Percentiles rank a stretch among this genome's conserved stretches.
These are phyloP conservation scores for Emydocephalus ijimae DNA, from an alignment of 2,113 vertebrate genomes.

Conservation along the genomic window DNA sequence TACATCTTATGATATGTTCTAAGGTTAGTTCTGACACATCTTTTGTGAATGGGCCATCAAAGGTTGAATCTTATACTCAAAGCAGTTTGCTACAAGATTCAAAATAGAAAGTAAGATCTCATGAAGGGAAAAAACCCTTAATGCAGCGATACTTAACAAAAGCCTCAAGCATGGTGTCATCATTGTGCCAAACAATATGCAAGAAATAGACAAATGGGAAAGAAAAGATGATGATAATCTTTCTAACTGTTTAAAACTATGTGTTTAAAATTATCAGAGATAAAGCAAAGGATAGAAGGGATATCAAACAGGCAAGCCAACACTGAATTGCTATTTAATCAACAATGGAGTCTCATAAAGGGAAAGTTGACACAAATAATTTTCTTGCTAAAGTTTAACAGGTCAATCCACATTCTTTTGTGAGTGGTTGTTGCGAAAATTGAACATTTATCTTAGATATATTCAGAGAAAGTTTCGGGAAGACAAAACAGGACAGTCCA, in stretches of 20 bases:
- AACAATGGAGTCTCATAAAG: neutral
- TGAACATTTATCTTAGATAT: neutral
- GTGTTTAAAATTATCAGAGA: neutral
- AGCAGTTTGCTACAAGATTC: neutral
- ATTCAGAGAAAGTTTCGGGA: neutral
- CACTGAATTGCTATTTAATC: neutral
- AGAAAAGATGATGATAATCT: neutral
- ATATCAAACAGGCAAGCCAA: neutral
- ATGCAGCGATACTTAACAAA: neutral
- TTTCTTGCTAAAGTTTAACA: neutral
- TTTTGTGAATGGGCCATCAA: neutral
- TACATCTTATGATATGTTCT: neutral
- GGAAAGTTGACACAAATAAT: constrained; percentile 1
- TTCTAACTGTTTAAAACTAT: neutral
- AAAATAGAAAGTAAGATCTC: neutral
- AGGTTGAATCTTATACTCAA: neutral
- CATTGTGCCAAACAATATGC: neutral
- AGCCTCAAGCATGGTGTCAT: neutral
- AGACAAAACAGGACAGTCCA: constrained; percentile 6
- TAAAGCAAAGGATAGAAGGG: neutral
- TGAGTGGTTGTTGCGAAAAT: neutral
- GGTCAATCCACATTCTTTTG: neutral
- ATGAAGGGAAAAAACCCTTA: neutral
- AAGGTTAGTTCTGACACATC: neutral
- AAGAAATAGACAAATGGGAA: neutral